A percentile compares a stretch with the other conserved stretches of the same genome.
phyloP scores from a whole-genome alignment of 2,888 invertebrate genomes.

The Lithodes maja region DNA sequence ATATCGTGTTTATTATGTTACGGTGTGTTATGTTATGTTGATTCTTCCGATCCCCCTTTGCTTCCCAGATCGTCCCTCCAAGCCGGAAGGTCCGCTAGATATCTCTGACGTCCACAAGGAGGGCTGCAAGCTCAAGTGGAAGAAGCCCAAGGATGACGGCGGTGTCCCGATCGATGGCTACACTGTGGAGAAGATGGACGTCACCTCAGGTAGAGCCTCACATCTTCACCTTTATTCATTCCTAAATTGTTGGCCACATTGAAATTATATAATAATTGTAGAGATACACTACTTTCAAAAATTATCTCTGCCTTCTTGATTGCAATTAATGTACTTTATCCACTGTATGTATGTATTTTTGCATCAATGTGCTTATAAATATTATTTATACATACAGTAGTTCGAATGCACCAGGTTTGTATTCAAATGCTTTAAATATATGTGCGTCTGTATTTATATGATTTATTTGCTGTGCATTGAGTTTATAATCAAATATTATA shows the following conservation, averaged over 20 bases:
- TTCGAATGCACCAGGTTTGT: too few relatives aligned
- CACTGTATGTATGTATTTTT: too few relatives aligned
- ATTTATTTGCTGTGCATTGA: neutral
- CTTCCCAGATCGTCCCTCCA: slow-evolving; percentile 84
- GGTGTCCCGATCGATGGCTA: slow-evolving; percentile 93
- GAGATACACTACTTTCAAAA: too few relatives aligned
- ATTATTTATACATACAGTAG: too few relatives aligned
- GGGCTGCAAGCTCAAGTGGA: slow-evolving; percentile 95
- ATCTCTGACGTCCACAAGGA: slow-evolving; percentile 93
- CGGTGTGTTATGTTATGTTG: neutral
- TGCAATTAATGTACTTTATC: too few relatives aligned
- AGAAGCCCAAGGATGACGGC: slow-evolving; percentile 96
- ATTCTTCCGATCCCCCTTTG: neutral
- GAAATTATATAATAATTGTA: too few relatives aligned
- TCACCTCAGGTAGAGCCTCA: slow-evolving; percentile 82
- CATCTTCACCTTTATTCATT: too few relatives aligned
- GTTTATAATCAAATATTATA: neutral
- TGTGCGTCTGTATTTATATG: neutral
- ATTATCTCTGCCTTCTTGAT: too few relatives aligned
- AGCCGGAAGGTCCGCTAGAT: slow-evolving; percentile 94
- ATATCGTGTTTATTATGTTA: too few relatives aligned
- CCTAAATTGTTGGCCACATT: too few relatives aligned
- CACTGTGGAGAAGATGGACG: slow-evolving; percentile 96
- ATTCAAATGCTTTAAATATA: too few relatives aligned
- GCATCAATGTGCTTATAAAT: too few relatives aligned